phyloP scores from a whole-genome alignment of 2,797 vertebrate genomes.

The Phataginus tetradactyla region DNA sequence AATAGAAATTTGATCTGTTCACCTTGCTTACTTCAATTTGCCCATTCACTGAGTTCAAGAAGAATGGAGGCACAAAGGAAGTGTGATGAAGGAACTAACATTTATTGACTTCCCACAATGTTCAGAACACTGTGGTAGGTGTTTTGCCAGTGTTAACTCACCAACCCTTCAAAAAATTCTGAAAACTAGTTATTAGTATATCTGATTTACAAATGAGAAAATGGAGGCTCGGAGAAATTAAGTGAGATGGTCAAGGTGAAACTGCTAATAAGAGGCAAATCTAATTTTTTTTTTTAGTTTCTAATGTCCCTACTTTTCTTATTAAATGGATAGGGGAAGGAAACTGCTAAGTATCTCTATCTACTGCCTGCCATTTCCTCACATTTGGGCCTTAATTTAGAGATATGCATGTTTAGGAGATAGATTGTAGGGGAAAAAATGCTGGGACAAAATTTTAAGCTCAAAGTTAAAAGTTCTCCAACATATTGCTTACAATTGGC shows the following conservation, averaged over 20 bases:
- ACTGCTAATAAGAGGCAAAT: neutral
- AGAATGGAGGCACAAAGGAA: neutral
- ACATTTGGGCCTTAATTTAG: neutral
- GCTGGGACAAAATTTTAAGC: constrained; percentile 1
- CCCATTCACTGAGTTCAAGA: neutral
- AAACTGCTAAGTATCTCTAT: neutral
- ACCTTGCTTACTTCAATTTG: neutral
- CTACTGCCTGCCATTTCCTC: neutral
- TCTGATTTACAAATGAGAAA: neutral
- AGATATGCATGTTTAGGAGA: neutral
- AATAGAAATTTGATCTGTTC: neutral
- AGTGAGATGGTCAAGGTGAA: neutral
- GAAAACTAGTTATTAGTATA: neutral
- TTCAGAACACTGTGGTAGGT: neutral
- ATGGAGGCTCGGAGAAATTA: neutral
- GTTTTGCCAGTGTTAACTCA: neutral
- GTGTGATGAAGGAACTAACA: neutral
- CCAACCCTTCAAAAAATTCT: neutral
- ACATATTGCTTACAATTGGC: constrained; percentile 41
- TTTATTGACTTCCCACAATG: neutral
- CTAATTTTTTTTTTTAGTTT: neutral
- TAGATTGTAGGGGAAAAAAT: neutral
- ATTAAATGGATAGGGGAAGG: neutral
- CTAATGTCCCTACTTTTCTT: neutral
- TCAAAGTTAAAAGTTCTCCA: constrained; percentile 52